Percentiles rank a stretch among this genome's conserved stretches.
Evolutionary conservation across 2,888 invertebrate species (phyloP).

Genomic region (Melieria crassipennis): DNA sequence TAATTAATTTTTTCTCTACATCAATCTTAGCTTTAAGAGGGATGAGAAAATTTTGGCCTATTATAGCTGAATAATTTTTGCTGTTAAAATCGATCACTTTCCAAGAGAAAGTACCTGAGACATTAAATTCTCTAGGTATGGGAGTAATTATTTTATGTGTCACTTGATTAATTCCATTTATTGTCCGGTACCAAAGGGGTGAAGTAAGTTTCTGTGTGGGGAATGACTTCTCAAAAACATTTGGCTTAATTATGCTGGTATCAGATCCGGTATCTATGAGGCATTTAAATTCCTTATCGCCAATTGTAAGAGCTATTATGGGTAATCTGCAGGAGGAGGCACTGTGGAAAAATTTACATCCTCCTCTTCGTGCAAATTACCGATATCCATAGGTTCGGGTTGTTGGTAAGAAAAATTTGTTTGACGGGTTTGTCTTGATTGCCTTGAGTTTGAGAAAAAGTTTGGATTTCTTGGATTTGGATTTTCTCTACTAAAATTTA

Average conservation of each 20-base stretch:
- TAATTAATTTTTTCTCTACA: too few species aligned
- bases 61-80: too few species aligned
- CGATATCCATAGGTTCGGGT: neutral
- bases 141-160: constrained; percentile 32
- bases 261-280: constrained; percentile 28
- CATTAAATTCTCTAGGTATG: constrained; percentile 39
- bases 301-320: constrained; percentile 22
- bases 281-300: constrained; percentile 20
- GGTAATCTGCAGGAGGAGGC: constrained; percentile 22
- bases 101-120: constrained; percentile 36
- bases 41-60: too few species aligned
- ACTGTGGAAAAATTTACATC: constrained; percentile 7
- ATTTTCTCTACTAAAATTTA: too few species aligned
- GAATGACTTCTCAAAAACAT: neutral
- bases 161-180: constrained; percentile 37
- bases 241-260: constrained; percentile 27
- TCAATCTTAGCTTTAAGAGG: too few species aligned
- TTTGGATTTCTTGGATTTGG: too few species aligned
- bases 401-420: too few species aligned
- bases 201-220: constrained; percentile 24
- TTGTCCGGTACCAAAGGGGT: constrained; percentile 31
- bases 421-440: too few species aligned
- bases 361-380: neutral
- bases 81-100: constrained; percentile 34
- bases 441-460: too few species aligned